A percentile compares a stretch with the other conserved stretches of the same genome.
These are phyloP conservation scores for Tetramorium bicarinatum DNA, from an alignment of 2,888 invertebrate species.

Conservation along the genomic window DNA sequence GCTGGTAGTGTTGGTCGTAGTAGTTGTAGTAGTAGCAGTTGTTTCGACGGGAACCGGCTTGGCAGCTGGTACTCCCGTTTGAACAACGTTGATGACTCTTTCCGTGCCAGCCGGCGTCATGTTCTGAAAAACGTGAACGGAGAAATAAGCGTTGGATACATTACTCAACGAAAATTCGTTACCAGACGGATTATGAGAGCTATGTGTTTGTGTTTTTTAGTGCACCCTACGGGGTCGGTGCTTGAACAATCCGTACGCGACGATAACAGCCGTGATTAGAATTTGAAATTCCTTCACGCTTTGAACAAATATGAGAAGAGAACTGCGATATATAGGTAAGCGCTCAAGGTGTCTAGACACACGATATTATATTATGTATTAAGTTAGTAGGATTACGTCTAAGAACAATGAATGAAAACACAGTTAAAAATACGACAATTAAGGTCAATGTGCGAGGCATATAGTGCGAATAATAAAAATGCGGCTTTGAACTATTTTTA, in stretches of 20 bases:
- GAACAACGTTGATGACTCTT: constrained; percentile 81
- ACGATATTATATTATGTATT: constrained; percentile 22
- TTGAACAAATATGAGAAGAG: constrained; percentile 72
- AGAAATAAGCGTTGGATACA: background rate
- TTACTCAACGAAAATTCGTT: background rate
- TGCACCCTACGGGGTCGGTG: constrained; percentile 85
- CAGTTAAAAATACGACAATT: constrained; percentile 17
- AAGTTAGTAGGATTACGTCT: constrained; percentile 23
- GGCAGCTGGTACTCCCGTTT: constrained; percentile 81
- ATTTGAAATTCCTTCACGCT: constrained; percentile 73
- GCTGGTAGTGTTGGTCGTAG: background rate
- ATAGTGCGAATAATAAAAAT: background rate
- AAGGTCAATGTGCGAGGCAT: constrained; percentile 9
- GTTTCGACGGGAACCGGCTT: constrained; percentile 73
- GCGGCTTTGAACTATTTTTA: constrained; percentile 17
- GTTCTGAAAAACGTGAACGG: constrained; percentile 71
- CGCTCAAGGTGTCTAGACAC: constrained; percentile 22
- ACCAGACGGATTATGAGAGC: constrained; percentile 21
- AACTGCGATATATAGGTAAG: constrained; percentile 78
- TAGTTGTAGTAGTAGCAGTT: constrained; percentile 15
- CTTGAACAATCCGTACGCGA: constrained; percentile 83
- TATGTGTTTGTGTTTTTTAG: constrained; percentile 78
- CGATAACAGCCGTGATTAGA: constrained; percentile 76
- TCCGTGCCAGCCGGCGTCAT: constrained; percentile 74
- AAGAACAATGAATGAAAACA: background rate